Evolutionary conservation across 2,888 invertebrate species (phyloP).

Genomic region (Octonoba sinensis): DNA sequence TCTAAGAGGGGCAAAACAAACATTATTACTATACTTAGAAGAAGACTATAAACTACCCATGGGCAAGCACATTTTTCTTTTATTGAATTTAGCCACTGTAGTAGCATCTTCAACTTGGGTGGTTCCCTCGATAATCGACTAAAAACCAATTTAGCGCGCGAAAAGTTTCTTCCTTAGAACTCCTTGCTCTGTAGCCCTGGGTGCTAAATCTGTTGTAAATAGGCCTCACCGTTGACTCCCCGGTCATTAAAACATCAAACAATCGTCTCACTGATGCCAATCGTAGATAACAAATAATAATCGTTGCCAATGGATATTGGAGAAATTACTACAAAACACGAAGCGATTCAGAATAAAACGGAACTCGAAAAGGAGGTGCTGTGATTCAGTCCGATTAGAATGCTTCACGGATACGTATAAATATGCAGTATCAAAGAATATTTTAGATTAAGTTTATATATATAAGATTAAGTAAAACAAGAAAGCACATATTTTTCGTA

Average conservation of each 20-base stretch:
- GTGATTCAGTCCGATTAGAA: no score
- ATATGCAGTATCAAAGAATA: no score
- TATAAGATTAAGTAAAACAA: no score
- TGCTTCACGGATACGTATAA: no score
- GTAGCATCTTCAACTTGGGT: slow-evolving; percentile 49
- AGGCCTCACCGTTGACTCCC: slow-evolving; percentile 24
- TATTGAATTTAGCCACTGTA: slow-evolving; percentile 2
- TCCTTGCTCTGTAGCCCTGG: slow-evolving; percentile 13
- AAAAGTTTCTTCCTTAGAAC: slow-evolving; percentile 9
- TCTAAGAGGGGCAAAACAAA: no score
- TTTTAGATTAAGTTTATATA: no score
- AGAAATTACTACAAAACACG: slow-evolving; percentile 23
- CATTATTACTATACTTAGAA: no score
- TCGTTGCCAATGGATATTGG: slow-evolving; percentile 12
- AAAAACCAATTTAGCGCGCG: slow-evolving; percentile 32
- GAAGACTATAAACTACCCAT: no score
- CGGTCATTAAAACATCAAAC: slow-evolving; percentile 45
- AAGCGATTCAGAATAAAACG: no score
- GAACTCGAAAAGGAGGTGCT: no score
- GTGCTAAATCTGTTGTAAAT: slow-evolving; percentile 57
- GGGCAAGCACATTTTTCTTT: neutral
- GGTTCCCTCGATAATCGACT: slow-evolving; percentile 39
- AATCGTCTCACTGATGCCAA: slow-evolving; percentile 33
- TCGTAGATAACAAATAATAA: slow-evolving; percentile 34
- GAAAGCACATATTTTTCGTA: no score